Evolutionary conservation across 1,140 invertebrate genomes (phyloP).

Genomic region (Drosophila sucinea): DNA sequence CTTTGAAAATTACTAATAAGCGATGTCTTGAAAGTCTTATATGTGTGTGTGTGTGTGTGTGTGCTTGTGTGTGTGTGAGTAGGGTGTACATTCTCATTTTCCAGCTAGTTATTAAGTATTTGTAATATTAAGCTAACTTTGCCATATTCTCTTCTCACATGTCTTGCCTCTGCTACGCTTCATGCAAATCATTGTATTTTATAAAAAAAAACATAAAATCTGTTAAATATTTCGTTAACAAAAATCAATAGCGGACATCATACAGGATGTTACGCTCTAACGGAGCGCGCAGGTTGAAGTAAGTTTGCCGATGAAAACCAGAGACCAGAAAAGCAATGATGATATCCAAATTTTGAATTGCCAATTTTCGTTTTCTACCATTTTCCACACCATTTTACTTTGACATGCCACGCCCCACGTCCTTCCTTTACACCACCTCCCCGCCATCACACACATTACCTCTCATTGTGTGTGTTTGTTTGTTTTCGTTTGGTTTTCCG

Average conservation of each 20-base stretch:
- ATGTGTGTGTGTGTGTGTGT: slow-evolving; percentile 1
- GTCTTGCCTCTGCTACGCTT: slow-evolving; percentile 29
- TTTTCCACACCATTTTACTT: slow-evolving; percentile 26
- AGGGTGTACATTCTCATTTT: slow-evolving; percentile 37
- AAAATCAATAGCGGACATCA: slow-evolving; percentile 79
- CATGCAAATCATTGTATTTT: slow-evolving; percentile 34
- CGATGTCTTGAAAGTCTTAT: neutral
- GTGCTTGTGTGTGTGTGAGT: slow-evolving; percentile 5
- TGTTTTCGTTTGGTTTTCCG: slow-evolving; percentile 5
- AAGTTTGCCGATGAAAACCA: slow-evolving; percentile 59
- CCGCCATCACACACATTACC: slow-evolving; percentile 27
- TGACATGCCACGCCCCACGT: slow-evolving; percentile 25
- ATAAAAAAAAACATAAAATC: slow-evolving; percentile 21
- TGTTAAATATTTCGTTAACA: slow-evolving; percentile 14
- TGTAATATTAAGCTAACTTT: slow-evolving; percentile 38
- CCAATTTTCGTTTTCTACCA: slow-evolving; percentile 8
- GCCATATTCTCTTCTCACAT: slow-evolving; percentile 51
- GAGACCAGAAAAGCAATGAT: slow-evolving; percentile 27
- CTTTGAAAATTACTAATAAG: too few relatives aligned
- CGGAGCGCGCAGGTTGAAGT: slow-evolving; percentile 82
- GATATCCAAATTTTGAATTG: slow-evolving; percentile 61
- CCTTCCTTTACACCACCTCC: neutral
- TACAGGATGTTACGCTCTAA: slow-evolving; percentile 83
- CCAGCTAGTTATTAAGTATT: slow-evolving; percentile 55
- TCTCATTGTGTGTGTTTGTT: slow-evolving; percentile 36